Base-by-base conservation (phyloP, 92 coral and sea anemone genomes). In the Palythoa grandis region DNA sequence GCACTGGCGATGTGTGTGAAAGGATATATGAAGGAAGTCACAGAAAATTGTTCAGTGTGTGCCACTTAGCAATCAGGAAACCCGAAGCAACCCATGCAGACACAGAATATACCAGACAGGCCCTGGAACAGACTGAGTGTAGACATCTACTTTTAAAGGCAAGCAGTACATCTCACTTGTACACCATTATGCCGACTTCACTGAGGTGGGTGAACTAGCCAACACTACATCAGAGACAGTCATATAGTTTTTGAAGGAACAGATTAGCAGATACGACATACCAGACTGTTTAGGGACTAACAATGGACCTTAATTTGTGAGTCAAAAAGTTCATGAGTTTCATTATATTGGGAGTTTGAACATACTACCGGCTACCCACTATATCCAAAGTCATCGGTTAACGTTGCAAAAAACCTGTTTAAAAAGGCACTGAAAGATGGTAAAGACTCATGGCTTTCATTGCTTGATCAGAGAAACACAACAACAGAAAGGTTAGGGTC, bases 11-110 rank as follows among this genome's bases (percentile, higher is more conserved):
- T 38, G 75, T 35, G 89, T 92, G 95, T 73, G 70, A 43, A 53
- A 35, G 22, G 91, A n/a, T n/a, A 92, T 40, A 75, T 92, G 60
- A 78, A 88, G 56, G 84, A 89, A 0, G 83, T 85, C 35, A 82
- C 86, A 13, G 60, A 53, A 3, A 82, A 87, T 68, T n/a, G n/a
- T n/a, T n/a, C n/a, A n/a, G n/a, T n/a, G n/a, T n/a, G n/a, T n/a
- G n/a, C n/a, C 87, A 70, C 78, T 1, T 40, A 82, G 60, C 75
- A 84, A 76, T 91, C n/a, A n/a, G n/a, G n/a, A n/a, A n/a, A n/a
- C n/a, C n/a, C n/a, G n/a, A n/a, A n/a, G n/a, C n/a, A n/a, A n/a
- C n/a, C 95, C 37, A 70, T 92, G 90, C 82, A 86, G 86, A 60
- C 91, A 14, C 91, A 78, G 70, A 67, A 85, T 19, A 87, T n/a